Conservation (phyloP, 2,797 vertebrate genomes). For the Sebastes oblongus region DNA sequence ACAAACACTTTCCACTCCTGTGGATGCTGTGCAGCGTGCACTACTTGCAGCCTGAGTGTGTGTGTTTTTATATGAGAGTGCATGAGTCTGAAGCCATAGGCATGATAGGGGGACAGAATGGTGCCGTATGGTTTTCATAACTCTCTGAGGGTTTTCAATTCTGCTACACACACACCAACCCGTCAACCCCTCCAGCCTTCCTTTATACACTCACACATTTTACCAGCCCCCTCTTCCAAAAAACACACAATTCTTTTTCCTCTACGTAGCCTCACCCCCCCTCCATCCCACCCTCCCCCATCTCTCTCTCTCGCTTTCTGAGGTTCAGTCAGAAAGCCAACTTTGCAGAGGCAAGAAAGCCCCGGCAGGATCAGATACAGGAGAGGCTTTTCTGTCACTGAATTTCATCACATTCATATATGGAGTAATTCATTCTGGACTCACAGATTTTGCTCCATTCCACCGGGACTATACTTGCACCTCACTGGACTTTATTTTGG, state of each 20-base stretch:
- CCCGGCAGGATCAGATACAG: slow-evolving; percentile 53
- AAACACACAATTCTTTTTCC: slow-evolving; percentile 79
- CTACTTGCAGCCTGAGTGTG: not conserved
- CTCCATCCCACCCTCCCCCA: slow-evolving; percentile 42
- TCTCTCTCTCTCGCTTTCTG: slow-evolving; percentile 61
- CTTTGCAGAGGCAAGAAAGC: slow-evolving; percentile 69
- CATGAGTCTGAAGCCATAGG: slow-evolving; percentile 43
- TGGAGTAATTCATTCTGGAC: slow-evolving; percentile 40
- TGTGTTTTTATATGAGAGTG: not conserved
- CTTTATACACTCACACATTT: slow-evolving; percentile 51
- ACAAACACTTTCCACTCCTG: slow-evolving; percentile 73
- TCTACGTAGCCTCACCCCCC: slow-evolving; percentile 65
- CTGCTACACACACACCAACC: slow-evolving; percentile 1
- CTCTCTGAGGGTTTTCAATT: slow-evolving; percentile 59
- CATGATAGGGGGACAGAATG: slow-evolving; percentile 58
- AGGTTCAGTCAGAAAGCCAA: slow-evolving; percentile 64
- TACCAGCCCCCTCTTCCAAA: slow-evolving; percentile 76
- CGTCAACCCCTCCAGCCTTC: slow-evolving; percentile 54
- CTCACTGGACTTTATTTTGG: slow-evolving; percentile 50
- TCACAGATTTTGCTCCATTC: slow-evolving; percentile 3
- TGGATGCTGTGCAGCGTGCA: slow-evolving; percentile 61
- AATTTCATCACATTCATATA: slow-evolving; percentile 24
- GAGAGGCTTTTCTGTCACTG: slow-evolving; percentile 36
- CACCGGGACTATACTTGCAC: slow-evolving; percentile 19
- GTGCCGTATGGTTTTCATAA: slow-evolving; percentile 81